A percentile compares a stretch with the other conserved stretches of the same genome.
phyloP scores from a whole-genome alignment of 2,888 invertebrate species.

The Dimorphilus gyrociliatus region DNA sequence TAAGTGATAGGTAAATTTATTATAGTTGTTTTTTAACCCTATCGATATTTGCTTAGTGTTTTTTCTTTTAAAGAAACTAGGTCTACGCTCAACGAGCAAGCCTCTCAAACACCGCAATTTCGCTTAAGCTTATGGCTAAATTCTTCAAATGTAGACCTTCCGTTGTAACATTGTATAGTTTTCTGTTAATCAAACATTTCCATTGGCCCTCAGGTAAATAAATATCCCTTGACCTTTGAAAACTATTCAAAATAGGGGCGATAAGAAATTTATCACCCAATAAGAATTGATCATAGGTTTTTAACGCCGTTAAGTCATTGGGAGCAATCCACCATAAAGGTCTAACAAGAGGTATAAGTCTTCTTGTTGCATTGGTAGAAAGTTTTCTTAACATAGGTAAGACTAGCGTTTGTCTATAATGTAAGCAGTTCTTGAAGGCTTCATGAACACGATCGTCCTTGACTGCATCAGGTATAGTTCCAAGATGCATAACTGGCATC shows the following conservation, averaged over 20 bases:
- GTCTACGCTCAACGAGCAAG: too few relatives aligned
- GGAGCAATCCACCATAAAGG: constrained; percentile 80
- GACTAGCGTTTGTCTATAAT: constrained; percentile 16
- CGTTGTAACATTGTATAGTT: too few relatives aligned
- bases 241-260: constrained; percentile 28
- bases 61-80: too few relatives aligned
- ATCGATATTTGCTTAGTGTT: too few relatives aligned
- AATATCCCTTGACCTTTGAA: constrained; percentile 19
- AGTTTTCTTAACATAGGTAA: constrained; percentile 15
- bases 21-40: too few relatives aligned
- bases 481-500: constrained; percentile 75
- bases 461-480: constrained; percentile 41
- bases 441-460: constrained; percentile 12
- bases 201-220: constrained; percentile 16
- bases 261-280: constrained; percentile 28
- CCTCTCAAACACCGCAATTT: too few relatives aligned
- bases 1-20: too few relatives aligned
- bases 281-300: constrained; percentile 52
- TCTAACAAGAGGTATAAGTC: constrained; percentile 60
- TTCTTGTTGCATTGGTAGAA: constrained; percentile 15
- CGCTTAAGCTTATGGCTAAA: too few relatives aligned
- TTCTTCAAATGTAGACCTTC: too few relatives aligned
- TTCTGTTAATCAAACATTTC: too few relatives aligned
- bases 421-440: constrained; percentile 14
- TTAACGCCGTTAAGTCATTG: constrained; percentile 54